Evolutionary conservation across 2,113 vertebrate genomes (phyloP), one percentile per base, ranked within the genome.

Genomic region (Hymenochirus boettgeri): DNA sequence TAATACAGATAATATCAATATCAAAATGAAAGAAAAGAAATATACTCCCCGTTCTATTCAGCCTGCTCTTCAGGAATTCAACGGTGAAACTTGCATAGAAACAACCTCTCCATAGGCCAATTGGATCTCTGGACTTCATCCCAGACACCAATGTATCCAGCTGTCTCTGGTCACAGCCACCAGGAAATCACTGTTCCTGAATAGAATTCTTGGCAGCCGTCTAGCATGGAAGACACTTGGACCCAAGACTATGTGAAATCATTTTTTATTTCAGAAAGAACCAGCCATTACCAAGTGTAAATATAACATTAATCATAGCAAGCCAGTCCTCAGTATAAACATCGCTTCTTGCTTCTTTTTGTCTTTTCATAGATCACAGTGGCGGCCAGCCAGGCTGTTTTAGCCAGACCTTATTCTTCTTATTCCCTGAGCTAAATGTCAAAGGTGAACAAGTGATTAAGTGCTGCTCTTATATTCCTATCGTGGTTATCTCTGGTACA

Each of bases 61-160:
- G n/a, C n/a, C n/a, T n/a, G n/a, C n/a, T n/a, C n/a, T n/a, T n/a
- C n/a, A n/a, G n/a, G n/a, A n/a, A n/a, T n/a, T n/a, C n/a, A n/a
- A n/a, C n/a, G n/a, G n/a, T n/a, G n/a, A n/a, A n/a, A n/a, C n/a
- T n/a, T n/a, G n/a, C n/a, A n/a, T n/a, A 47, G 7, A 50, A 25
- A 26, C 47, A 60, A 51, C 52, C 47, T 60, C 65, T 45, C 59
- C 48, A 57, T 69, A 69, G 65, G 56, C 65, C 65, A 69, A 69
- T 69, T 60, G 59, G 25, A n/a, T 69, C 33, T 31, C 57, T 69
- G 65, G 56, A 60, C 35, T 17, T 26, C 22, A 60, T 60, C 65
- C 65, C 65, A 69, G 57, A 69, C 56, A 37, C 57, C 65, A n/a
- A 60, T 69, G 57, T 53, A 53, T 59, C 57, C 65, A 69, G 65